Conservation (phyloP, 2,797 vertebrate species). For the Loris lydekkerianus region DNA sequence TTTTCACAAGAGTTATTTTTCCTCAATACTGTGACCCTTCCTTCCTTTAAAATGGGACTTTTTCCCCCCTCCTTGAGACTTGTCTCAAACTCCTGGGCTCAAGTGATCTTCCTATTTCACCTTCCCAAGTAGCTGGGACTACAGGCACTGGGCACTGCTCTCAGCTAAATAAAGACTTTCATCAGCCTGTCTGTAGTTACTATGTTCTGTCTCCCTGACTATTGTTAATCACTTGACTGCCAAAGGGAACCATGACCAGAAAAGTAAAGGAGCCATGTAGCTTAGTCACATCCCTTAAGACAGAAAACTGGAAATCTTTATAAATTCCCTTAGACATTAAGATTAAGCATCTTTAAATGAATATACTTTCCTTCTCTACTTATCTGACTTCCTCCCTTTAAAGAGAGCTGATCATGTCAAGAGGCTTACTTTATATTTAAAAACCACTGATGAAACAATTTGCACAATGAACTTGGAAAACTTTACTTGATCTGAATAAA, state of each 20-base stretch:
- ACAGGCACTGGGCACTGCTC: background rate
- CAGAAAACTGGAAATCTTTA: conserved; percentile 35
- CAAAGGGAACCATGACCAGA: background rate
- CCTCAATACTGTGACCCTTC: background rate
- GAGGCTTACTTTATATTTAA: conserved; percentile 51
- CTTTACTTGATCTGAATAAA: conserved; percentile 5
- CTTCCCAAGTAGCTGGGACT: background rate
- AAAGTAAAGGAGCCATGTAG: conserved; percentile 33
- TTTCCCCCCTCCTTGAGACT: background rate
- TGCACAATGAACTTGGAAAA: conserved; percentile 14
- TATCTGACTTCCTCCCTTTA: background rate
- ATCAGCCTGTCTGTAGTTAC: background rate
- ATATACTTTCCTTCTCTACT: conserved; percentile 38
- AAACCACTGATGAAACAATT: conserved; percentile 40
- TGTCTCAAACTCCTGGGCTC: background rate
- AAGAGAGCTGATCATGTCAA: conserved; percentile 28
- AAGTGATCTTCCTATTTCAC: background rate
- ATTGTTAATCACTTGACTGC: background rate
- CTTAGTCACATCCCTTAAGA: background rate
- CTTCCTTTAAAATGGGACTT: background rate
- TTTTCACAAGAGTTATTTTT: background rate
- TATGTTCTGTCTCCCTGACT: background rate
- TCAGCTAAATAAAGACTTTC: background rate
- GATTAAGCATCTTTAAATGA: background rate
- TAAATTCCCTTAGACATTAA: background rate